Conservation (phyloP, 2,888 invertebrate species). For the Cyclophora albipunctata region DNA sequence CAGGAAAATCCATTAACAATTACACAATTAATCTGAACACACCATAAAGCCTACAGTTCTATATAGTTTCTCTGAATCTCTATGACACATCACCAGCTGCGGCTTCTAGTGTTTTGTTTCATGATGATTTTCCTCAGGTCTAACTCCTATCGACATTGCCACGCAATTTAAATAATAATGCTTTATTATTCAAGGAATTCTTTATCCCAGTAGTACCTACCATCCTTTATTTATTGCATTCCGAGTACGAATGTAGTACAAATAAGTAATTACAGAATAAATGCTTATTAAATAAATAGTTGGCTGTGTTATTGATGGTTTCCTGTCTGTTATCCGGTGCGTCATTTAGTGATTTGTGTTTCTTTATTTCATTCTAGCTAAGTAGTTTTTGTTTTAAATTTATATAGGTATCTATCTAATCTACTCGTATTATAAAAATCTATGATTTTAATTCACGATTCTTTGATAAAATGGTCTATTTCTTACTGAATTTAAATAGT, state of each 20-base stretch:
- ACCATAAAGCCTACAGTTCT: too few species aligned
- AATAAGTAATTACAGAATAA: slow-evolving; percentile 2
- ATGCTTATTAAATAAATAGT: too few species aligned
- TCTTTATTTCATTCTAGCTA: slow-evolving; percentile 1
- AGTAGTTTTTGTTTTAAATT: slow-evolving; percentile 12
- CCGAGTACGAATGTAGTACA: slow-evolving; percentile 3
- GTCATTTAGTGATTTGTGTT: slow-evolving; percentile 1
- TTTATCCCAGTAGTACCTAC: slow-evolving; percentile 5
- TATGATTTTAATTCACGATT: too few species aligned
- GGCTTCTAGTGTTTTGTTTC: slow-evolving; percentile 1
- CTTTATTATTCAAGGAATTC: slow-evolving; percentile 18
- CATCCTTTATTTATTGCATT: slow-evolving; percentile 9
- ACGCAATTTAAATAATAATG: slow-evolving; percentile 15
- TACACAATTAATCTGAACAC: too few species aligned
- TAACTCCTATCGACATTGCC: background rate
- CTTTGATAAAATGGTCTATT: too few species aligned
- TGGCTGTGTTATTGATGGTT: too few species aligned
- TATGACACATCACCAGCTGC: slow-evolving; percentile 11
- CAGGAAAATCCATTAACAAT: too few species aligned
- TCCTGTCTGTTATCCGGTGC: slow-evolving; percentile 6
- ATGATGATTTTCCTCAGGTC: slow-evolving; percentile 8
- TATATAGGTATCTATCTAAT: too few species aligned
- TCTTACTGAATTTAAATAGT: too few species aligned
- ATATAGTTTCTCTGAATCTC: slow-evolving; percentile 3
- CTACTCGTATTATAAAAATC: too few species aligned